A percentile compares a stretch with the other conserved stretches of the same genome.
Evolutionary conservation across 2,113 vertebrate species (phyloP).

Genomic region (Hyaena hyaena): DNA sequence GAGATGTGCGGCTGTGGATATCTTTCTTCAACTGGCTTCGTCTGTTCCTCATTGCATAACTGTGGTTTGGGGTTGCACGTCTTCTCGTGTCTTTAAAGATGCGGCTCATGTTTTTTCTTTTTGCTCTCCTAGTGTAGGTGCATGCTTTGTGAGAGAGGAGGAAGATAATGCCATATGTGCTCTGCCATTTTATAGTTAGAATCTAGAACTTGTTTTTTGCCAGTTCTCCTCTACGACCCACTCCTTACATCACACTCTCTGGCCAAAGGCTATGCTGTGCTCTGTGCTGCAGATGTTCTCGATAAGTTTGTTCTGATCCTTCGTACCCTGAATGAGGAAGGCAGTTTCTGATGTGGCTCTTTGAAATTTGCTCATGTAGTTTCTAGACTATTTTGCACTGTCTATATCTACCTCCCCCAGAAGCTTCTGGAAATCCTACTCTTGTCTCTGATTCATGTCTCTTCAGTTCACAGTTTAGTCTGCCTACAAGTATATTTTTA

Average conservation of each 20-base stretch:
- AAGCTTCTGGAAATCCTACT: conserved; percentile 14
- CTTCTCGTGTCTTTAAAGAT: neutral
- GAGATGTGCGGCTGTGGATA: neutral
- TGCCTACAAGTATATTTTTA: neutral
- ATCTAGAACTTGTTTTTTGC: neutral
- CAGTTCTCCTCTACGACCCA: neutral
- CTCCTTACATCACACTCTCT: neutral
- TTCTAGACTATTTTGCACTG: neutral
- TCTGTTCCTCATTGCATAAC: neutral
- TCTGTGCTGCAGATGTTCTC: neutral
- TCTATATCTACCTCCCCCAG: neutral
- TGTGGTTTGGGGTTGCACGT: neutral
- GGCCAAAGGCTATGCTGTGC: neutral
- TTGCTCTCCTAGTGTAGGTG: neutral
- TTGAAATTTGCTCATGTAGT: neutral
- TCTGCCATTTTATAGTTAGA: neutral
- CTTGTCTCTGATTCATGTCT: neutral
- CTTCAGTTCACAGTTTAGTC: neutral
- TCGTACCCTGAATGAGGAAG: neutral
- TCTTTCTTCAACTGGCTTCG: neutral
- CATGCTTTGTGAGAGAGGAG: neutral
- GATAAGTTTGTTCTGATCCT: neutral
- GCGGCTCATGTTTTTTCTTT: neutral
- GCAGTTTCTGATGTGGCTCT: neutral
- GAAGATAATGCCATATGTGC: neutral